Base-by-base conservation (phyloP, 1,140 invertebrate genomes). In the Physella acuta region DNA sequence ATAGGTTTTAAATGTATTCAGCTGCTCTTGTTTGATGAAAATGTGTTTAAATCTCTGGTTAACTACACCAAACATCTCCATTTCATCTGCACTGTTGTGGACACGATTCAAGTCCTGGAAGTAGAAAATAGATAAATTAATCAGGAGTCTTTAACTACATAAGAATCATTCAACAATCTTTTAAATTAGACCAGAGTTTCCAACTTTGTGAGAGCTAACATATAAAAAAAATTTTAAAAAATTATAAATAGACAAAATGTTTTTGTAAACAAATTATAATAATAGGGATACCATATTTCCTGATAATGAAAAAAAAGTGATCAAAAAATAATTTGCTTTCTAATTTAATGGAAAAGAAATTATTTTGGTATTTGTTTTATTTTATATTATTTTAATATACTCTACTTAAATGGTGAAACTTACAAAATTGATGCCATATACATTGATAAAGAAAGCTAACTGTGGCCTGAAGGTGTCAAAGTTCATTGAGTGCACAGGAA, bases 11-110 rank as follows among this genome's bases (percentile, higher is more conserved):
- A 84, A 84, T 5, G 76, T 80, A 51, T 78, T 81, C 75, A 83
- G 81, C 53, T 75, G 72, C 72, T 85, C 84, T 70, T 85, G 84
- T 36, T 79, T 74, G n/a, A 71, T 62, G 70, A 85, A 85, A 11
- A 81, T 69, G 0, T 76, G 71, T 51, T 78, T 78, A 66, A 83
- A 85, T 66, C 79, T 82, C 26, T 81, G 70, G 65, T 80, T 82
- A 8, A 85, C 77, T 1, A 75, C 75, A 33, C 80, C 81, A 76
- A 79, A 85, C 71, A 85, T 74, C 71, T 85, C 84, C 83, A 85
- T 85, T 72, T 85, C 84, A 71, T 85, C 82, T 37, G 82, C 79
- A 28, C 77, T 76, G 59, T 73, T 80, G 30, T 75, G 70, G 28
- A 84, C 79, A n/a, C 70, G 74, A 24, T 77, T 77, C 20, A 84